These are phyloP conservation scores for Idaea dimidiata DNA, from an alignment of 2,888 invertebrate species.

Conservation along the genomic window DNA sequence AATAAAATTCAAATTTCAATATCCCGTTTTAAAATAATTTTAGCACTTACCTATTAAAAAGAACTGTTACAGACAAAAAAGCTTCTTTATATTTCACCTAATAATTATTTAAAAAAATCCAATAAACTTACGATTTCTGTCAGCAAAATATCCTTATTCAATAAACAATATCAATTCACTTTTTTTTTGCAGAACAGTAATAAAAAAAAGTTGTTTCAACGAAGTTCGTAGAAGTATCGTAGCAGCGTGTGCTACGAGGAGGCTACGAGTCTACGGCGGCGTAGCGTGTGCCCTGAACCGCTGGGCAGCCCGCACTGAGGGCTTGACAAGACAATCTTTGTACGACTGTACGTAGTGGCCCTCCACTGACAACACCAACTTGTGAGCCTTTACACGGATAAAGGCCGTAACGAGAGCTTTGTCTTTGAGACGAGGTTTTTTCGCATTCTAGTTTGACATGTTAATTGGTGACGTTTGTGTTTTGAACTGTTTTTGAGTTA, in stretches of 20 bases:
- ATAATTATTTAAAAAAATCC: conserved; percentile 20
- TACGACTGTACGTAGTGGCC: conserved; percentile 66
- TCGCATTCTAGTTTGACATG: conserved; percentile 41
- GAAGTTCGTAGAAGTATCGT: conserved; percentile 49
- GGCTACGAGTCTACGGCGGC: conserved; percentile 46
- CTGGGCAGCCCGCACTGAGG: conserved; percentile 67
- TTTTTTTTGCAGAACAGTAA: conserved; percentile 7
- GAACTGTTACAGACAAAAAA: too few relatives aligned
- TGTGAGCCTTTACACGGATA: conserved; percentile 69
- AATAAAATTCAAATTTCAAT: too few relatives aligned
- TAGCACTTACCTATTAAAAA: too few relatives aligned
- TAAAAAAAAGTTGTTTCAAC: conserved; percentile 16
- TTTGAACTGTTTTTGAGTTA: conserved; percentile 12
- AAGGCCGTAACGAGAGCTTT: conserved; percentile 63
- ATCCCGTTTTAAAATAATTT: too few relatives aligned
- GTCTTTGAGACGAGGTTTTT: conserved; percentile 55
- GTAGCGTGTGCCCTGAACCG: conserved; percentile 65
- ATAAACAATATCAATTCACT: not conserved
- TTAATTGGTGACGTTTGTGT: conserved; percentile 40
- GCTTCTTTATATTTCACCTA: not conserved
- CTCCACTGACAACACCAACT: conserved; percentile 67
- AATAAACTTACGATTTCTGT: conserved; percentile 53
- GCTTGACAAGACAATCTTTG: conserved; percentile 78
- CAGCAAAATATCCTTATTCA: conserved; percentile 30
- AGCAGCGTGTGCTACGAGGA: conserved; percentile 37